Conservation (phyloP, 2,113 vertebrate species). For the Catharus bicknelli region DNA sequence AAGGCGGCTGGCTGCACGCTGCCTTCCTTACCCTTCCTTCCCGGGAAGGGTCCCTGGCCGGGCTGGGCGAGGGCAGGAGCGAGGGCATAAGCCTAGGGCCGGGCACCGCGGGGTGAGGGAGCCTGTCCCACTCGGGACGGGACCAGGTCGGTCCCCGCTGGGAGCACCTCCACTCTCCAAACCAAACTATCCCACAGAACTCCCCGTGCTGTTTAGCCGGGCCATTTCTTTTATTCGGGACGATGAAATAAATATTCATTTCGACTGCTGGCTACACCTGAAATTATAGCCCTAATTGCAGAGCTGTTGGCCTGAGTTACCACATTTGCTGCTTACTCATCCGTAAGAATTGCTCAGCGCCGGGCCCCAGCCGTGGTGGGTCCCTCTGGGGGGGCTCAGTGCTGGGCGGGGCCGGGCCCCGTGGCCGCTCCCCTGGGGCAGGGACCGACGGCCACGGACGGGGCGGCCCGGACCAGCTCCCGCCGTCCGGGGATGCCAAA, state of each 20-base stretch:
- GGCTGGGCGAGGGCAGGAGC: background rate
- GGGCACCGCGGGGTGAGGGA: background rate
- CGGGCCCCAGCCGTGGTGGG: background rate
- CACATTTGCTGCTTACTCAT: slow-evolving; percentile 38
- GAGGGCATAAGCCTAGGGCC: background rate
- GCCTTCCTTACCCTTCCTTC: background rate
- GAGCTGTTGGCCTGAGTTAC: slow-evolving; percentile 11
- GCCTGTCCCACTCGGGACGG: background rate
- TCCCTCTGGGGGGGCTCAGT: background rate
- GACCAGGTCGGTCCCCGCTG: fast-evolving
- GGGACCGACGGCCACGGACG: background rate
- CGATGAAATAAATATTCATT: slow-evolving; percentile 51
- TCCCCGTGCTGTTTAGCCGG: fast-evolving
- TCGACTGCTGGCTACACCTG: slow-evolving; percentile 15
- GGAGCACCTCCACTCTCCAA: fast-evolving
- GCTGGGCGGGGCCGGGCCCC: background rate
- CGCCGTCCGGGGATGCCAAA: background rate
- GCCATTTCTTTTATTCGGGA: background rate
- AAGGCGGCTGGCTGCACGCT: background rate
- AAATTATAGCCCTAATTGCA: slow-evolving; percentile 49
- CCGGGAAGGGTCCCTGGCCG: background rate
- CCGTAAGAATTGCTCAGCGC: background rate
- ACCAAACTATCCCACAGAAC: background rate
- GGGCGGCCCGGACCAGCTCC: background rate
- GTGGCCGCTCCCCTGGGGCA: background rate